Percentiles rank a stretch among this genome's conserved stretches.
These are phyloP conservation scores for Bolborhynchus lineola DNA, from an alignment of 2,113 vertebrate genomes.

Conservation along the genomic window DNA sequence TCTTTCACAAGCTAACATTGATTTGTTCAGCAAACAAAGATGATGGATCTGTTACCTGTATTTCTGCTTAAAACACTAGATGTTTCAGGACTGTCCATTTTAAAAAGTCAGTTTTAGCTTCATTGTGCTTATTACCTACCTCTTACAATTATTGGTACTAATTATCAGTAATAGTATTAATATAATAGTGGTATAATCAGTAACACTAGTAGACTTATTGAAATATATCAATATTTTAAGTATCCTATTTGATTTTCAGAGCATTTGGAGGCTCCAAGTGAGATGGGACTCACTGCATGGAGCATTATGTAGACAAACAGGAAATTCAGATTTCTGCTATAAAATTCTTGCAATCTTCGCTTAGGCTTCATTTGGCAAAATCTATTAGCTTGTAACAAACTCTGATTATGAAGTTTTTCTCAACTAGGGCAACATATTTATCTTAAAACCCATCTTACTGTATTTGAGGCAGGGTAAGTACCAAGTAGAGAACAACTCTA, in stretches of 20 bases:
- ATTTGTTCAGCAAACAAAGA: background rate
- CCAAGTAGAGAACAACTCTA: background rate
- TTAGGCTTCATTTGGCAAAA: background rate
- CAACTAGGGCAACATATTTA: background rate
- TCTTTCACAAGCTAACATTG: background rate
- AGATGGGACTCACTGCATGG: background rate
- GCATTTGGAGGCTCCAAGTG: background rate
- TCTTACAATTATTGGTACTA: background rate
- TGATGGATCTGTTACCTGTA: background rate
- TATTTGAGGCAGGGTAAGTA: background rate
- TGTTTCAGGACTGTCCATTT: background rate
- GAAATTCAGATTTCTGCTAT: background rate
- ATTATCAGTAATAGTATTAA: background rate
- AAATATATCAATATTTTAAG: background rate
- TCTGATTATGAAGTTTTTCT: background rate
- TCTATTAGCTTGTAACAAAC: background rate
- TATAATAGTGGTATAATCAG: background rate
- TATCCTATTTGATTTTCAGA: background rate
- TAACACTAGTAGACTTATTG: background rate
- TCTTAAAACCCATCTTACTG: background rate
- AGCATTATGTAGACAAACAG: background rate
- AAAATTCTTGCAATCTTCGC: background rate
- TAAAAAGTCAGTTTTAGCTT: background rate
- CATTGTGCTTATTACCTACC: background rate
- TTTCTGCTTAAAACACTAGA: background rate